phyloP scores from a whole-genome alignment of 2,888 invertebrate genomes.

The Leucophora obtusa region DNA sequence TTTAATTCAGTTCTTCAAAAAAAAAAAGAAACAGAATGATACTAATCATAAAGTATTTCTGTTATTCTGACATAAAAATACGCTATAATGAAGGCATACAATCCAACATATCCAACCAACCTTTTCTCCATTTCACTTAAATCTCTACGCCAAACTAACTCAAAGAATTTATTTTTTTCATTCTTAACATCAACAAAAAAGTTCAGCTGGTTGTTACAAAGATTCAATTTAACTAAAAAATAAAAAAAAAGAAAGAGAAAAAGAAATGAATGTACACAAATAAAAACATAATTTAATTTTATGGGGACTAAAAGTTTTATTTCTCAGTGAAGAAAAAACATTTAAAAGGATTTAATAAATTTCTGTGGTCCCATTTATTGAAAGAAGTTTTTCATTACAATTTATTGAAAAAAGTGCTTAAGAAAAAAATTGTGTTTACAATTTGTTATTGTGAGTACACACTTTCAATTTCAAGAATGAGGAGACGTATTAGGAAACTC shows the following conservation, averaged over 20 bases:
- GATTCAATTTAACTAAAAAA: constrained; percentile 59
- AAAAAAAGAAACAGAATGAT: constrained; percentile 55
- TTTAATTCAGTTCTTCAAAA: constrained; percentile 56
- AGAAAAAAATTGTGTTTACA: too few relatives aligned
- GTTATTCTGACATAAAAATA: constrained; percentile 55
- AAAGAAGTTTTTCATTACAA: constrained; percentile 54
- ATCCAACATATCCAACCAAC: constrained; percentile 28
- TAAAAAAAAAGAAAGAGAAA: constrained; percentile 18
- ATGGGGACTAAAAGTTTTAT: constrained; percentile 62
- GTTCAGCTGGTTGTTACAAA: constrained; percentile 59
- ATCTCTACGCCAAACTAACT: constrained; percentile 58
- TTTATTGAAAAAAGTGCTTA: constrained; percentile 40
- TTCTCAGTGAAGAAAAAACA: constrained; percentile 44
- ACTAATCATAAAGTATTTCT: constrained; percentile 62
- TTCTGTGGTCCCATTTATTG: constrained; percentile 54
- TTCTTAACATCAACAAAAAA: constrained; percentile 43
- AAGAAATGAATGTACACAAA: constrained; percentile 50
- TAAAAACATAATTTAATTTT: constrained; percentile 64
- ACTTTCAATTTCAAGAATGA: too few relatives aligned
- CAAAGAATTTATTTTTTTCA: constrained; percentile 37
- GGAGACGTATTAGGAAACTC: too few relatives aligned
- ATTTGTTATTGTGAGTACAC: too few relatives aligned
- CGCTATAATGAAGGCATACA: constrained; percentile 66
- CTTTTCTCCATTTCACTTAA: constrained; percentile 50
- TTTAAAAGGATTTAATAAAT: constrained; percentile 60